Base-by-base conservation (phyloP, 2,113 vertebrate genomes). In the Mus pahari region DNA sequence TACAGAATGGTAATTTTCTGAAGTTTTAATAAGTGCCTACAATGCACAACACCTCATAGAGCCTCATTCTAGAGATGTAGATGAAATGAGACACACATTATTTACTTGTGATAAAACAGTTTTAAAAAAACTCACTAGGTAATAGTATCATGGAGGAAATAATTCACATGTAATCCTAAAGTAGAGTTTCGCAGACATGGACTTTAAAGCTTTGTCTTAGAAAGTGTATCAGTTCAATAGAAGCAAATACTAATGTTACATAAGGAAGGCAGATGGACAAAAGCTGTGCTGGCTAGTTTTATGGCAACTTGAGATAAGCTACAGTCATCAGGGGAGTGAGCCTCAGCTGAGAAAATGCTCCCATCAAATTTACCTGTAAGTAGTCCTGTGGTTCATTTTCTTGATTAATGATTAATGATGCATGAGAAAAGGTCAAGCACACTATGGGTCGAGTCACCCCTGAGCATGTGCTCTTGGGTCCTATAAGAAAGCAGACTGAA, bases 151-250 rank as follows among this genome's bases (percentile, higher is more conserved):
- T 4, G 26, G 6, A 64, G 79, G 28, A 88, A 90, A 45, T 5
- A 81, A 88, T 79, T 83, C 48, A 55, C 48, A 90, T 28, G 19
- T 12, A 11, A 26, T 84, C 78, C 33, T 73, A 66, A 88, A 79
- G 53, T n/a, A 36, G 1, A 48, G 66, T 86, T 97, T 89, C 36
- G 58, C 26, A 79, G 55, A 94, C 73, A 60, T 94, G 74, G 6
- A 33, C 77, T 89, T 90, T 93, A 48, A 89, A 86, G 19, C 8
- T 95, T 60, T 11, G 26, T 92, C 31, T 79, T 94, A 26, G 26
- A 92, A 28, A 16, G 92, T 87, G 7, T 87, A 74, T 58, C 17
- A 82, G 84, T 24, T 91, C 42, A 74, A 31, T 10, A 88, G 24
- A 84, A 13, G 19, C 33, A 91, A 83, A 89, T 9, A 4, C 1